phyloP scores from a whole-genome alignment of 2,797 vertebrate species.

The Catharus ustulatus region DNA sequence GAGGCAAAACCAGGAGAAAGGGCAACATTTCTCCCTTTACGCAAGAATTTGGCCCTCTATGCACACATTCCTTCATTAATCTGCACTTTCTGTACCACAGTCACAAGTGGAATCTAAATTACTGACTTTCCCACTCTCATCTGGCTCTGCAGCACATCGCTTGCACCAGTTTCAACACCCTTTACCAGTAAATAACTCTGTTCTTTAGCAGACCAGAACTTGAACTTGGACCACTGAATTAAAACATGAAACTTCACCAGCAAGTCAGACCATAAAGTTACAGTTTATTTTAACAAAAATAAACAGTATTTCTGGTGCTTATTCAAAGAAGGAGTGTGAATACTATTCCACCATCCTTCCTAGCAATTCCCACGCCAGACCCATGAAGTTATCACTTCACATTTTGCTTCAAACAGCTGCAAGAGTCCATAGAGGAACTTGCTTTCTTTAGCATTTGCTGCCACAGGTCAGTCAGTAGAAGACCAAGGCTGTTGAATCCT shows the following conservation, averaged over 20 bases:
- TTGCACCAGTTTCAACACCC: not conserved
- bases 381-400: not conserved
- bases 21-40: constrained; percentile 14
- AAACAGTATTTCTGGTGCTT: constrained; percentile 18
- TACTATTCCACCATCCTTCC: not conserved
- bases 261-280: not conserved
- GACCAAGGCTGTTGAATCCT: not conserved
- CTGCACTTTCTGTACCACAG: constrained; percentile 24
- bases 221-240: constrained; percentile 5
- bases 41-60: constrained; percentile 7
- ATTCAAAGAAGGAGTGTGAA: not conserved
- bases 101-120: constrained; percentile 27
- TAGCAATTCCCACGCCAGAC: not conserved
- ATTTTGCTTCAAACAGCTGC: not conserved
- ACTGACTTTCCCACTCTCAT: not conserved
- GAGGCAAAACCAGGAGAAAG: constrained; percentile 29
- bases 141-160: not conserved
- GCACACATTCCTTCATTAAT: constrained; percentile 9
- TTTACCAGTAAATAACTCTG: not conserved
- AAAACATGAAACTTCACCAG: not conserved
- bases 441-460: not conserved
- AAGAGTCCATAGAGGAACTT: not conserved
- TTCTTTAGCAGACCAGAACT: not conserved
- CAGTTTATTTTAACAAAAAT: constrained; percentile 29
- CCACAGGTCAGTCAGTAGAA: not conserved